phyloP scores from a whole-genome alignment of 2,797 vertebrate species.

The Gallinago nigripennis region DNA sequence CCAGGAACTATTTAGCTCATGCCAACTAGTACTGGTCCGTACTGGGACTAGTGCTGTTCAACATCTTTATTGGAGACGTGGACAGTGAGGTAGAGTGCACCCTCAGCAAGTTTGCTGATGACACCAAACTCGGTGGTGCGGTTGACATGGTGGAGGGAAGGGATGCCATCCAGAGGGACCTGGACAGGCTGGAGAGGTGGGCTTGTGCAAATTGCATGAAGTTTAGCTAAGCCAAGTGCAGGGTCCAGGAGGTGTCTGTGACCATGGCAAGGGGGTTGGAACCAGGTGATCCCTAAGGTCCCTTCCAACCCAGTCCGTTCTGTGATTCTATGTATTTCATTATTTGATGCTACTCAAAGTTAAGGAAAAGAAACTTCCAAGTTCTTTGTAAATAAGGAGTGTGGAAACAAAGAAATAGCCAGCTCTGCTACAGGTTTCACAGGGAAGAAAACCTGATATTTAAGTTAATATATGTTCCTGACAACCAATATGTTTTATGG shows the following conservation, averaged over 20 bases:
- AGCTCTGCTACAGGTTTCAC: background rate
- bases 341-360: background rate
- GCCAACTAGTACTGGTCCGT: background rate
- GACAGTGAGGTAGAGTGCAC: no score
- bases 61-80: no score
- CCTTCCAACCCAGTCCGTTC: background rate
- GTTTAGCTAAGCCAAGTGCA: no score
- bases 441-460: background rate
- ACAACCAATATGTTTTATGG: background rate
- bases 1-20: background rate
- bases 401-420: background rate
- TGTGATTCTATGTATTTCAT: background rate
- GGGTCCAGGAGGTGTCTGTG: background rate
- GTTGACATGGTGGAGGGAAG: no score
- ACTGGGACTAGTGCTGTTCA: no score
- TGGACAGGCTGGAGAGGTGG: no score
- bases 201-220: no score
- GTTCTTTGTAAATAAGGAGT: background rate
- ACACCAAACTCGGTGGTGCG: no score
- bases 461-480: background rate
- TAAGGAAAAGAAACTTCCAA: background rate
- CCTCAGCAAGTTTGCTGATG: no score
- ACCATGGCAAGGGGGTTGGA: background rate
- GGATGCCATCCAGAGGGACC: no score
- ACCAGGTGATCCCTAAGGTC: background rate